These are phyloP conservation scores for Nematostella vectensis DNA, from an alignment of 92 coral and sea anemone genomes.

Conservation along the genomic window DNA sequence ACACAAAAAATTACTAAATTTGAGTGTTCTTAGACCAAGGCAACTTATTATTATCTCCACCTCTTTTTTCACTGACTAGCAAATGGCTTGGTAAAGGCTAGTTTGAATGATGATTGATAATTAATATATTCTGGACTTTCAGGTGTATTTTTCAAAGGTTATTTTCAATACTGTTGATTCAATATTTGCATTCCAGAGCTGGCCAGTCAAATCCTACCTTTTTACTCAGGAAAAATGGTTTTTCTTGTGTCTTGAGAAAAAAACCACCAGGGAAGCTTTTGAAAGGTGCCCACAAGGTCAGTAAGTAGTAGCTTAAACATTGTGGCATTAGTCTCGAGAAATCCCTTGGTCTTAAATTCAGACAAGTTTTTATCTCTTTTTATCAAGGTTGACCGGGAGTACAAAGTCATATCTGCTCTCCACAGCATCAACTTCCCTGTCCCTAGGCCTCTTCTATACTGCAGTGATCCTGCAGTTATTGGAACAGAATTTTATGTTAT, in stretches of 20 bases:
- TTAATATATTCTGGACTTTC: no score
- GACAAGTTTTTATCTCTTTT: not conserved
- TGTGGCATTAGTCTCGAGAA: not conserved
- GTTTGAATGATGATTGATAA: no score
- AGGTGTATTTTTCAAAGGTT: no score
- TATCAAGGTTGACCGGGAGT: constrained; percentile 60
- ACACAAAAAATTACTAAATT: no score
- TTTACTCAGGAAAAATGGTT: constrained; percentile 59
- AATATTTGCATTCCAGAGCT: constrained; percentile 44
- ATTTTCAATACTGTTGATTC: no score
- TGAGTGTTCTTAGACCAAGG: no score
- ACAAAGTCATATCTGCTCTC: constrained; percentile 58
- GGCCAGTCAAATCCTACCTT: constrained; percentile 99
- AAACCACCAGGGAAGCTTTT: constrained; percentile 82
- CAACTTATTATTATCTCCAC: no score
- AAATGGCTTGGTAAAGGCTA: no score
- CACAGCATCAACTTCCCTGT: constrained; percentile 72
- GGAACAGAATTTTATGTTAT: constrained; percentile 93
- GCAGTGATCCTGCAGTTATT: constrained; percentile 60
- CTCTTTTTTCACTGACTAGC: no score
- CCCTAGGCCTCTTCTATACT: constrained; percentile 65
- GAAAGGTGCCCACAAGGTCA: constrained; percentile 86
- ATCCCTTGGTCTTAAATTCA: not conserved
- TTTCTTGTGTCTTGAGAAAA: constrained; percentile 70
- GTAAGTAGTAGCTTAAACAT: not conserved